Evolutionary conservation across 2,113 vertebrate genomes (phyloP), one percentile per base, ranked within the genome.

Genomic region (Bubalus kerabau): DNA sequence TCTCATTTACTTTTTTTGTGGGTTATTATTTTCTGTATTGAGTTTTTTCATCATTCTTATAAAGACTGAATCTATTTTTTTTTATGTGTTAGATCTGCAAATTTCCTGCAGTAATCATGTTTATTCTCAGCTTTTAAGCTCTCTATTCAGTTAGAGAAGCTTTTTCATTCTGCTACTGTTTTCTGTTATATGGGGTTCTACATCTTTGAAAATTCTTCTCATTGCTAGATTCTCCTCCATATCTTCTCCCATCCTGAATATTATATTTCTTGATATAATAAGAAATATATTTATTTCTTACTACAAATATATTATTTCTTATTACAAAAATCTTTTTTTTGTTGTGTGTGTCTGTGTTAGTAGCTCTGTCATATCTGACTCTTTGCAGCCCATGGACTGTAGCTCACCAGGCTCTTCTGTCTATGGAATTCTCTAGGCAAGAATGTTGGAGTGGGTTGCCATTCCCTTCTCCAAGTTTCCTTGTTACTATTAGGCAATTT

Each of bases 321-420:
- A 46, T 46, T 46, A 46, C 43, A 46, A 46, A 46, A 46, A 46
- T 7, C 43, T 46, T 46, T 88, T 87, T 80, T 64, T 23, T 74
- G 17, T 36, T 71, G 67, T 71, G n/a, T 71, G 67, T 71, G 19
- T 67, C 32, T 36, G 8, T 67, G 67, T 71, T 40, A 23, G 67
- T 71, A 71, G 19, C 19, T 40, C 1, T 0, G n/a, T 71, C 2
- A 0, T 71, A 40, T 71, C 67, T 6, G 5, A 23, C 67, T 71
- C 67, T 71, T 71, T 71, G 67, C 36, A 23, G 19, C 19, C n/a
- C 67, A 71, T 40, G n/a, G n/a, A 40, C 19, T 40, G 19, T 36
- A 23, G 67, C n/a, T 40, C 67, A 71, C 10, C 19, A 71, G n/a
- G n/a, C 67, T 71, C n/a, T 71, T 71, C n/a, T 71, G n/a, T 40